Base-by-base conservation (phyloP, 1,140 invertebrate species). In the Drosophila rufa region DNA sequence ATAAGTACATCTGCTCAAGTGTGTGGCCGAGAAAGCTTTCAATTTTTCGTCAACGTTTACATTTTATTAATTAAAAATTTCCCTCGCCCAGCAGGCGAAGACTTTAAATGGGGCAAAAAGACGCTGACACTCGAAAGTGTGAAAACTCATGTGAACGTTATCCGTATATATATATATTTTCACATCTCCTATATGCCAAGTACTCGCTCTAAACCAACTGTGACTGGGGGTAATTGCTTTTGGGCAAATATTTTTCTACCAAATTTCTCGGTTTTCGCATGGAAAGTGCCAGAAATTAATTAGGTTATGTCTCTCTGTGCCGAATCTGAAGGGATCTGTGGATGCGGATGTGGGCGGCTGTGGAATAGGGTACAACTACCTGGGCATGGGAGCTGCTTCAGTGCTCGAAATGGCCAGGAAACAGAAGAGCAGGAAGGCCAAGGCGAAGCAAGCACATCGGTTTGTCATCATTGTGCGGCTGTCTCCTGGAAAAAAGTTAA, bases 381-480 rank as follows among this genome's bases (percentile, higher is more conserved):
- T 92, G 90, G 92, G 92, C 92, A 92, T 92, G 62, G 92, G 92
- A 19, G 92, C 92, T 22, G 79, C 86, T 19, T 92, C 86, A 45
- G 67, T 78, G 64, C 74, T 80, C n/a, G 92, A 86, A 40, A 92
- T 77, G 46, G 89, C 56, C 84, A 92, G 47, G 64, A 92, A 62
- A 50, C 78, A 92, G 50, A 90, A 65, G 45, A 74, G 77, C 17
- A 84, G 64, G 42, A 91, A 57, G 15, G 80, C 78, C 80, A 92
- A 65, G 66, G 74, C 67, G 55, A 75, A 69, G 60, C 78, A 73
- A 48, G 82, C 67, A 33, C 80, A 77, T 76, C 79, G 75, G 64
- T 90, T 92, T 57, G 91, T 86, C 84, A 91, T 86, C 91, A 92
- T 92, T 71, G 67, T 75, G 75, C 53, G 59, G 50, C 61, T 50